Evolutionary conservation across 2,888 invertebrate genomes (phyloP), one percentile per base, ranked within the genome.

Genomic region (Eudemis profundana): DNA sequence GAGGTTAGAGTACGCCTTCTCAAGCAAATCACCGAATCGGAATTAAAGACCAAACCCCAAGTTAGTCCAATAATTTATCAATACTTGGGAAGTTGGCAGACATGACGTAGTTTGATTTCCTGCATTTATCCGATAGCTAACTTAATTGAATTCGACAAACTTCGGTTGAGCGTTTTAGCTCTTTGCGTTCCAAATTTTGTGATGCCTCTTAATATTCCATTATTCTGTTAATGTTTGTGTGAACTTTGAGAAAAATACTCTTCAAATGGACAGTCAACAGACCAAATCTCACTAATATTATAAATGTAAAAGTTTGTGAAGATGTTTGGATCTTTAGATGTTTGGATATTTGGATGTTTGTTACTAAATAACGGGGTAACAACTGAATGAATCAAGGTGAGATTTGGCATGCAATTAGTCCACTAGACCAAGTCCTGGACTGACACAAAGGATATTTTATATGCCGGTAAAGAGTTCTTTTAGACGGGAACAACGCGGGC

Each of bases 41-140:
- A 44, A 53, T 49, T 47, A 29, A 65, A 14, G 53, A n/a, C 27
- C 44, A 29, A 38, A 46, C 42, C 14, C 64, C 57, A 27, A 56
- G 59, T 47, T 47, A 51, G 29, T 60, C 53, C 65, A 59, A 60
- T 65, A 65, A 64, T 65, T 60, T 60, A 65, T 65, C 65, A 65
- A 65, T 65, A 65, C 65, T 60, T 21, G 38, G 19, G 17, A 65
- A 65, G 65, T 65, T 60, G 46, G 60, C 19, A 65, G 60, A 60
- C 65, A 60, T 53, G 50, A 60, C 51, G 53, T 53, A 65, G 65
- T 65, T 60, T 65, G 65, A 65, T 65, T 60, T 65, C 65, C 60
- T 60, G 65, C 59, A 60, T 65, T 65, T 53, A 50, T 53, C 47
- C 44, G 65, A 44, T 53, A 65, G 59, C 64, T 23, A 42, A 57